Evolutionary conservation across 1,140 invertebrate genomes (phyloP), one percentile per base, ranked within the genome.

Genomic region (Arion vulgaris): DNA sequence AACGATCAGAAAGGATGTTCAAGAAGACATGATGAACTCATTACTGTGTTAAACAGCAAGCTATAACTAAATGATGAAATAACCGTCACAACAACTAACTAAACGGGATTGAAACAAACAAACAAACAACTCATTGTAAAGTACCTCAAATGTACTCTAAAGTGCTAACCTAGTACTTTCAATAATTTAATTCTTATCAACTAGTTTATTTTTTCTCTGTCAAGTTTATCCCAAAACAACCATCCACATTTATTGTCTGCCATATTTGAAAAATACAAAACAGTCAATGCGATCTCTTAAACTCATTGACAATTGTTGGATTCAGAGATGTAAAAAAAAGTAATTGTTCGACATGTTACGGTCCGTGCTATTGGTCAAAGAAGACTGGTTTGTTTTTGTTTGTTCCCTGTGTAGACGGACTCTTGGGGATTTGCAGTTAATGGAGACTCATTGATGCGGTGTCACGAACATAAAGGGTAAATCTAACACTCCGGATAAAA

Each of bases 271-370:
- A 66, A 28, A 66, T 66, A 32, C 17, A 66, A 66, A 66, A 23
- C 28, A 66, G 32, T 0, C 5, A 66, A 66, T 28, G 19, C 57
- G 19, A 34, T 4, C 19, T 23, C 19, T 32, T 32, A 66, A 66
- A 66, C 62, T 28, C 28, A 32, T 66, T 66, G 62, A 66, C 62
- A 66, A 66, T 66, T 66, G 62, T 66, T 66, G 62, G 62, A 66
- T 66, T 66, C 32, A 28, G 11, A 28, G n/a, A 66, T 66, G 62
- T 32, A 66, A 66, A 66, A 66, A 66, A 66, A 66, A n/a, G 1
- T 66, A 66, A 66, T 66, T 66, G 62, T 66, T 66, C n/a, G 32
- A 66, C 62, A 66, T 13, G 62, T 34, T 66, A 23, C 62, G 62
- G 2, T 66, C 62, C 19, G 62, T 66, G 62, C 62, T 4, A 28